Conservation (phyloP, 2,797 vertebrate genomes). For the Gymnocypris eckloni region DNA sequence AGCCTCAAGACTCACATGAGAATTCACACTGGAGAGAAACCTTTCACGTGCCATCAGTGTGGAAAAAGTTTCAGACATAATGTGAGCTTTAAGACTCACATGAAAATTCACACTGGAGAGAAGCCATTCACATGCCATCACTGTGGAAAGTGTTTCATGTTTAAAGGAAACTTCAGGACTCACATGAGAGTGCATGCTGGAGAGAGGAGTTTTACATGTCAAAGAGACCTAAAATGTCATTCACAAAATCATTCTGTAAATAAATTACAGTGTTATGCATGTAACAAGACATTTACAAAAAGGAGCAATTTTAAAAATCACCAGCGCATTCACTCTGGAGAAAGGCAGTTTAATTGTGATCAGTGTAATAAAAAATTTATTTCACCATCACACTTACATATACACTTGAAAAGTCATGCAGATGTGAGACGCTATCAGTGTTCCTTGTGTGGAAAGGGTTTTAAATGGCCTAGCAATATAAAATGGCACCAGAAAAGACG, state of each 20-base stretch:
- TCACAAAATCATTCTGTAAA: neutral
- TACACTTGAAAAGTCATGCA: neutral
- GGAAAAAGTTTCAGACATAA: too few relatives aligned
- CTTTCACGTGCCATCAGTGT: neutral
- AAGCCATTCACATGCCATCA: too few relatives aligned
- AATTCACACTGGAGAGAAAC: neutral
- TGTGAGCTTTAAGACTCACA: too few relatives aligned
- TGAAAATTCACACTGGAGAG: too few relatives aligned
- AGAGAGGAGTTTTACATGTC: neutral
- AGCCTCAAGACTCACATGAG: neutral
- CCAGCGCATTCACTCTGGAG: neutral
- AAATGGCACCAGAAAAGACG: neutral
- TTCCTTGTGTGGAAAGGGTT: neutral
- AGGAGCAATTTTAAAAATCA: neutral
- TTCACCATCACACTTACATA: neutral
- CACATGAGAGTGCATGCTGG: too few relatives aligned
- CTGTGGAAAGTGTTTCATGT: too few relatives aligned
- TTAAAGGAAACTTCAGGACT: too few relatives aligned
- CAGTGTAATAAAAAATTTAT: neutral
- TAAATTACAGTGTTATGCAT: neutral
- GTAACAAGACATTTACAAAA: neutral
- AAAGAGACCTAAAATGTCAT: neutral
- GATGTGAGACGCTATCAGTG: neutral
- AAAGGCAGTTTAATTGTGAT: neutral
- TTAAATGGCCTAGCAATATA: neutral